Base-by-base conservation (phyloP, 1,140 invertebrate genomes). In the Bicyclus anynana region DNA sequence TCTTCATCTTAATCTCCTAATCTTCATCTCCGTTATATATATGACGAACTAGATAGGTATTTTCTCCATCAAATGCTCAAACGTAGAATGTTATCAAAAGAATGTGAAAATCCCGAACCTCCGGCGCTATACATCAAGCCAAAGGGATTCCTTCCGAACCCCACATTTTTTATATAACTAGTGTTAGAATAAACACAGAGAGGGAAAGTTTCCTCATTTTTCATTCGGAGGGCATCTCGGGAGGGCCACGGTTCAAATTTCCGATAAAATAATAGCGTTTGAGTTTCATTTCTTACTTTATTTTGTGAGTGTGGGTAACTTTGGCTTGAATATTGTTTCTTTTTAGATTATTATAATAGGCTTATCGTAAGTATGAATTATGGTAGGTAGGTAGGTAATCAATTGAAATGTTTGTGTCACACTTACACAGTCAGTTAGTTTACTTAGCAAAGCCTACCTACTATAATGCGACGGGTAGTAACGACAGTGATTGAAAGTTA, bases 131-230 rank as follows among this genome's bases (percentile, higher is more conserved):
- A 59, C 61, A 59, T 70, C 54, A 65, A 55, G 57, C 53, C 37
- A 20, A 66, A 67, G 73, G 57, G 58, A 67, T 69, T 67, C 67
- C 60, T 64, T 68, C 63, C 56, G 50, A 64, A 67, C 65, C 73
- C 59, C 61, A 49, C 63, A 50, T 72, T 72, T 62, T 77, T 77
- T 74, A 73, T 62, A 76, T 78, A 80, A 80, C 76, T 80, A 84
- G 76, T 81, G 74, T 71, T 74, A 80, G 77, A 80, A 77, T 82
- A 84, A 82, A 84, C 79, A 84, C 67, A 64, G 67, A 74, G 74
- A 82, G 81, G 81, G 76, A 84, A 84, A 84, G 65, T 84, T 82
- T 80, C 49, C 81, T 77, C 81, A 76, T 82, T 81, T 84, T 80
- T 81, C 78, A 80, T 77, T 69, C 71, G 59, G 48, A 67, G 68